A percentile compares a stretch with the other conserved stretches of the same genome.
Conservation (phyloP, 53 echinoderm and acorn worm genomes). For the Stichopus horrens region DNA sequence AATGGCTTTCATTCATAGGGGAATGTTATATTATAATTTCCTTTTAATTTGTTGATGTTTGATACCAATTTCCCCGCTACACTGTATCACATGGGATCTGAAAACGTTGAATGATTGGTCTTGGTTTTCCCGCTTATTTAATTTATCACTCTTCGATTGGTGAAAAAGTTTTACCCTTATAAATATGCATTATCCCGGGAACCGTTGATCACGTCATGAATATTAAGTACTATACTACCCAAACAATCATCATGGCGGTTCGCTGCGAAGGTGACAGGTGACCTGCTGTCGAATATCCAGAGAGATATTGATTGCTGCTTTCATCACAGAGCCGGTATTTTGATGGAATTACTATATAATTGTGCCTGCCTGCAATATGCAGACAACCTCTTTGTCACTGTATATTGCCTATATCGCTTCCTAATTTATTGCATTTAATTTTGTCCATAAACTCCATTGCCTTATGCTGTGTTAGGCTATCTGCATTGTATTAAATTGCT, state of each 20-base stretch:
- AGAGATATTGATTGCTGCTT: neutral
- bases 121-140: conserved; percentile 34
- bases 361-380: too few relatives aligned
- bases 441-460: neutral
- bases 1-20: too few relatives aligned
- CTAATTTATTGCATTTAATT: too few relatives aligned
- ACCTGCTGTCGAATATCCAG: conserved; percentile 9
- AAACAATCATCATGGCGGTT: conserved; percentile 14
- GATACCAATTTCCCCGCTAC: neutral
- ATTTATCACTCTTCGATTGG: conserved; percentile 1
- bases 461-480: neutral
- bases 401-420: too few relatives aligned
- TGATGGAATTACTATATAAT: too few relatives aligned
- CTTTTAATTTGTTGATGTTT: neutral
- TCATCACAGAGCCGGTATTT: neutral
- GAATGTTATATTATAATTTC: neutral
- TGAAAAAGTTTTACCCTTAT: neutral
- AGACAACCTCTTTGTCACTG: too few relatives aligned
- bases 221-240: neutral
- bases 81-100: neutral
- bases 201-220: neutral
- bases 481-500: neutral
- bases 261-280: neutral
- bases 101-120: conserved; percentile 20
- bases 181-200: conserved; percentile 14